Conservation (phyloP, 1,140 invertebrate genomes). For the Meloidogyne floridensis region DNA sequence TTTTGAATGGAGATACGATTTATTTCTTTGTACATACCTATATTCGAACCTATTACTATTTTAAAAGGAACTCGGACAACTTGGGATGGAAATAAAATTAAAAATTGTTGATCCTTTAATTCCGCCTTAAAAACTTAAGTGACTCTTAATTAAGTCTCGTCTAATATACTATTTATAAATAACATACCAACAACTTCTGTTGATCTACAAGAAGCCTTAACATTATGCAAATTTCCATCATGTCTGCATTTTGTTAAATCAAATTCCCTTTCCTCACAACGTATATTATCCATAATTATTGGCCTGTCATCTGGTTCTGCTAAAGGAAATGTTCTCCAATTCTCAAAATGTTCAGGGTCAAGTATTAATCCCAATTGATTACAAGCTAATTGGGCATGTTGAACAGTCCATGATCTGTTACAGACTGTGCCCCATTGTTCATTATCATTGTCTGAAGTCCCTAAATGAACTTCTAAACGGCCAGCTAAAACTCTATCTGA, state of each 20-base stretch:
- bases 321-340: slow-evolving; percentile 48
- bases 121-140: too few species aligned
- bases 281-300: slow-evolving; percentile 76
- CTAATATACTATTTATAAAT: too few species aligned
- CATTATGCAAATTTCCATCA: slow-evolving; percentile 69
- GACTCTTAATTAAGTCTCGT: too few species aligned
- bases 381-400: slow-evolving; percentile 83
- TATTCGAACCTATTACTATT: too few species aligned
- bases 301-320: slow-evolving; percentile 44
- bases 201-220: slow-evolving; percentile 48
- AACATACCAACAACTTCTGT: slow-evolving; percentile 59
- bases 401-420: slow-evolving; percentile 90
- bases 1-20: too few species aligned
- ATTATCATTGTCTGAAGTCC: slow-evolving; percentile 68
- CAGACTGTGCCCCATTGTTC: slow-evolving; percentile 92
- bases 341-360: slow-evolving; percentile 88
- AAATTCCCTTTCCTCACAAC: slow-evolving; percentile 86
- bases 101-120: too few species aligned
- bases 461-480: slow-evolving; percentile 69
- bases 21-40: too few species aligned
- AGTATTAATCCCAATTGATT: slow-evolving; percentile 89
- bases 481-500: slow-evolving; percentile 67
- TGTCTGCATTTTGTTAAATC: slow-evolving; percentile 84
- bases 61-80: too few species aligned
- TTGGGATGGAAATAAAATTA: too few species aligned